Evolutionary conservation across 2,797 vertebrate genomes (phyloP), one percentile per base, ranked within the genome.

Genomic region (Erethizon dorsatum): DNA sequence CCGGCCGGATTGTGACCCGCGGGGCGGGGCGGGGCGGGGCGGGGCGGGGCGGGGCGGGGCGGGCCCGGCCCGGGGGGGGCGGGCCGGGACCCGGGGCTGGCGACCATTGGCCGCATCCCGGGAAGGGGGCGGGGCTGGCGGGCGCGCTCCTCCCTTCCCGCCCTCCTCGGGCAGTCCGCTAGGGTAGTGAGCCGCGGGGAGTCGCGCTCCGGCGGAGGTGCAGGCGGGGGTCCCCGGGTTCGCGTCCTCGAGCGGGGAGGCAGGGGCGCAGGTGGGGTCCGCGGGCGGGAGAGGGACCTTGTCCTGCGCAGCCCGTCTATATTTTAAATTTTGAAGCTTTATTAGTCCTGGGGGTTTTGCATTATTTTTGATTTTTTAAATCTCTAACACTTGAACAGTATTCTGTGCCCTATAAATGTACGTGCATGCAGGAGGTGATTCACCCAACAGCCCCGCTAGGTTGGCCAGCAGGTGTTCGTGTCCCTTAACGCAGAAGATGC

Each of bases 31-130:
- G 79, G 47, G 87, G 50, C 22, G 0, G 8, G 18, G 4, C 79
- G 22, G 95, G 41, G 65, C n/a, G n/a, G n/a, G n/a, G 84, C 6
- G 9, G 14, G 59, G 63, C 6, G 85, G 63, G 97, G 97, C 91
- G 17, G 73, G 41, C 0, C 50, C 37, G 0, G 41, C 41, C 6
- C 0, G 1, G 9, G 14, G 57, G 37, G 87, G 73, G 75, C 5
- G 10, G 24, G 57, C 2, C 83, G 17, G 84, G 47, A 59, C 91
- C 93, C 94, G 41, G 54, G 15, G 83, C 28, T 45, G 37, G 0
- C 47, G 41, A 0, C 89, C 52, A 97, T 96, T 97, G 97, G 97
- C 2, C 54, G 4, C 7, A 1, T 33, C 54, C 2, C 0, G 2
- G 22, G 3, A 52, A 31, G 63, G n/a, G 93, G 82, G 78, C 88